Evolutionary conservation across 2,888 invertebrate species (phyloP).

Genomic region (Drosophila bunnanda): DNA sequence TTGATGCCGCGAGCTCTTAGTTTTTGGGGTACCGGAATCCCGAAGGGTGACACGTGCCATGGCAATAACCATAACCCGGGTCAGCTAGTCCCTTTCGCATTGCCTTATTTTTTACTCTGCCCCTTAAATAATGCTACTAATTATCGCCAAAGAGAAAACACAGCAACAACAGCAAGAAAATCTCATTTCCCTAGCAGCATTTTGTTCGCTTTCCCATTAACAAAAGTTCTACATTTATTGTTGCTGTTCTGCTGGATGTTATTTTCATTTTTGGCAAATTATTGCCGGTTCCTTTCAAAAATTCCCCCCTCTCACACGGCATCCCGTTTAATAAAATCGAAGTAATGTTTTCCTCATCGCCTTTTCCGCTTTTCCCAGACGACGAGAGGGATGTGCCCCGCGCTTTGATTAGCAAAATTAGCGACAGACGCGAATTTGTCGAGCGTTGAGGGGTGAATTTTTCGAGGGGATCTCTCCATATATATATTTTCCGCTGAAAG

Average conservation of each 20-base stretch:
- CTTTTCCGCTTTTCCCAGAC: background rate
- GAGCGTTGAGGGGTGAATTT: slow-evolving; percentile 16
- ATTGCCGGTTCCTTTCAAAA: slow-evolving; percentile 70
- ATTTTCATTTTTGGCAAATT: slow-evolving; percentile 63
- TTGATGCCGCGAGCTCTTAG: slow-evolving; percentile 23
- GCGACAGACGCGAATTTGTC: slow-evolving; percentile 53
- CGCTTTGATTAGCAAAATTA: slow-evolving; percentile 78
- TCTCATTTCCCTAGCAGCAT: slow-evolving; percentile 57
- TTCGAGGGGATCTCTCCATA: background rate
- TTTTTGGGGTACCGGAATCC: slow-evolving; percentile 4
- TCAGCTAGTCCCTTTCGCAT: slow-evolving; percentile 25
- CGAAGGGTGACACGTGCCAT: slow-evolving; percentile 46
- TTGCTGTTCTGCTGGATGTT: slow-evolving; percentile 59
- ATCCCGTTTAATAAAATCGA: slow-evolving; percentile 72
- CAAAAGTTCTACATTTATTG: slow-evolving; percentile 76
- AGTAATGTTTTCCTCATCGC: slow-evolving; percentile 48
- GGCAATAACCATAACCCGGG: slow-evolving; percentile 48
- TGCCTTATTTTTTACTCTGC: slow-evolving; percentile 17
- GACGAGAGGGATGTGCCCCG: slow-evolving; percentile 21
- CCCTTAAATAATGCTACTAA: slow-evolving; percentile 66
- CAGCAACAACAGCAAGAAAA: slow-evolving; percentile 13
- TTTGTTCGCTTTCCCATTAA: slow-evolving; percentile 52
- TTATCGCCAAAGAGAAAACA: slow-evolving; percentile 54
- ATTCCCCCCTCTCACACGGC: slow-evolving; percentile 19
- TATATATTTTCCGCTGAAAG: slow-evolving; percentile 10